Evolutionary conservation across 1,140 invertebrate species (phyloP), one percentile per base, ranked within the genome.

Genomic region (roundworm (Caenorhabditis elegans)): DNA sequence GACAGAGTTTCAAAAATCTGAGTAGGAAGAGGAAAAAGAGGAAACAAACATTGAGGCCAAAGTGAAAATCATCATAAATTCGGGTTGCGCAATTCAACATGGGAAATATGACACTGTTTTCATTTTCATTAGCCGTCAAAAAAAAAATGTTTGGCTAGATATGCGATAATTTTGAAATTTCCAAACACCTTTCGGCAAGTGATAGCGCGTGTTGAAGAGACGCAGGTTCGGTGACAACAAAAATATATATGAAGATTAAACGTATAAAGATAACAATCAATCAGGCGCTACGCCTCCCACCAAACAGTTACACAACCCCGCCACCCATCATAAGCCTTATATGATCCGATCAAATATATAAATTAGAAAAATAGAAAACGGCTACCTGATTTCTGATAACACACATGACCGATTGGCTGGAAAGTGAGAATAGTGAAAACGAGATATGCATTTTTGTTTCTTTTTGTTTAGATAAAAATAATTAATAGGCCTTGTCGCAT

Each of bases 221-320:
- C 60, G 60, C 34, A 70, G 60, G 43, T 34, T 19, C n/a, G 34
- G 28, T 70, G 60, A 70, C 31, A 70, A 70, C 34, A 70, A 70
- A 70, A 70, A 70, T 70, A 70, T 70, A 70, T 39, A 70, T 70
- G 60, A 36, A 70, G 60, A 70, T 70, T 70, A 70, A 70, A 70
- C 60, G 34, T 70, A 70, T 70, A 70, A 70, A 70, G 60, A 70
- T 70, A 70, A 70, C 60, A 70, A 70, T 70, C 60, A 70, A 70
- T 70, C 60, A 70, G 60, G 34, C 60, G 60, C 60, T 70, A 39
- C n/a, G 34, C 60, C 60, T 70, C 60, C 60, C 60, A 70, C 60
- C 36, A 39, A 70, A 70, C 60, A 70, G 43, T 70, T 70, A 70
- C 60, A 70, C 60, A 70, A 70, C 26, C 26, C 13, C n/a, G 17